Base-by-base conservation (phyloP, 2,113 vertebrate species). In the Natator depressus region DNA sequence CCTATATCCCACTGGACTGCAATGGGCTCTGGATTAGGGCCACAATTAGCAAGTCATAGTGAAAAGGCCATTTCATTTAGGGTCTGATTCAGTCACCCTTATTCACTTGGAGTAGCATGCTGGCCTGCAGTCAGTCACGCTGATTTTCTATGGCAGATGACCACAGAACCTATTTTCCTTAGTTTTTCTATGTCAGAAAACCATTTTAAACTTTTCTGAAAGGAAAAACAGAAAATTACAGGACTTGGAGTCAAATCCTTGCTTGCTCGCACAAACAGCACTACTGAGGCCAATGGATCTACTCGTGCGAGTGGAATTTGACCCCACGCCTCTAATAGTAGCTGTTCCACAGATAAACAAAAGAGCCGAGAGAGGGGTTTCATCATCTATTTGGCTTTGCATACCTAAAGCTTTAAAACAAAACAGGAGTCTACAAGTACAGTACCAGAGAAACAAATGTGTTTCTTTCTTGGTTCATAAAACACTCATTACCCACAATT, bases 401-500 rank as follows among this genome's bases (percentile, higher is more conserved):
- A 82, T 86, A 92, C 75, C 57, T 79, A 87, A 49, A 95, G 91
- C 95, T 97, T 96, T 97, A 97, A 98, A 98, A 98, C 96, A 97
- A 97, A 97, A 98, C 95, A 91, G 87, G 95, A 96, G 87, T 42
- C 96, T 96, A 72, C 96, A 91, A 97, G 85, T 97, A 94, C 84
- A 98, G 95, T 80, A 97, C 87, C 90, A 94, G 94, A 97, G 98
- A 98, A 98, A 98, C 97, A 98, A 98, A 97, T 49, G 96, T 93
- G 97, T 97, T 97, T 98, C 96, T 97, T 98, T 98, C 97, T 97
- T 95, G 93, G 95, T 97, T 98, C 98, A 94, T 97, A 98, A 98
- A 98, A 97, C 97, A 97, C 97, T 98, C 98, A 98, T 98, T 98
- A 98, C 97, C 97, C 96, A 97, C 97, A 98, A 98, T 98, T 98